Evolutionary conservation across 64 coral and sea anemone species (phyloP), one percentile per base, ranked within the genome.

Genomic region (Trachythela sp.): DNA sequence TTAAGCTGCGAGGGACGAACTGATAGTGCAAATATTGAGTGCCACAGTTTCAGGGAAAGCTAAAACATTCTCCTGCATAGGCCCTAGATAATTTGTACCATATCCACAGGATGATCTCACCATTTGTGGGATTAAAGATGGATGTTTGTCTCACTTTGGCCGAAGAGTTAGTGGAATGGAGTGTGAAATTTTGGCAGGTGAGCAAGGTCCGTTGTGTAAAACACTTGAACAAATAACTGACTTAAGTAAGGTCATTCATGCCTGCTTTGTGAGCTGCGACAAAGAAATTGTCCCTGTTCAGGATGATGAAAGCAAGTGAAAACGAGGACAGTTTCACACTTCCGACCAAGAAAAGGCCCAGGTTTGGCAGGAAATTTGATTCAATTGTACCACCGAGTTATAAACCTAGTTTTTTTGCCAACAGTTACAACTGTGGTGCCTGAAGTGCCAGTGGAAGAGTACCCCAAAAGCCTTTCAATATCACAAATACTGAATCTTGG

Each of bases 71-170:
- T 72, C 68, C 17, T 26, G 68, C 24, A 72, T 72, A 72, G 18
- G 2, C 68, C 68, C 68, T 26, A 72, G 68, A 72, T 14, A 72
- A 72, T 72, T 72, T 72, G 68, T 72, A 8, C 68, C 68, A 35
- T 72, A 72, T 2, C 68, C 68, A 72, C 68, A 72, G 15, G 68
- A 72, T 72, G 68, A 72, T 35, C 68, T 72, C 68, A 72, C 68
- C 33, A 1, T 72, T 72, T 26, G 68, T 72, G 68, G 68, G 1
- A 72, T 72, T 72, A 72, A 72, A 52, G 49, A 52, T 52, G 68
- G 9, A 35, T 72, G 2, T 72, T 72, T 72, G 29, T 27, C 68
- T 72, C 68, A 72, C 33, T 72, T 72, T 26, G 18, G 18, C n/a
- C 68, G 68, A 72, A 27, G 68, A 72, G 33, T 72, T 35, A 72